Base-by-base conservation (phyloP, 2,888 invertebrate genomes). In the Ypsolopha scabrella region DNA sequence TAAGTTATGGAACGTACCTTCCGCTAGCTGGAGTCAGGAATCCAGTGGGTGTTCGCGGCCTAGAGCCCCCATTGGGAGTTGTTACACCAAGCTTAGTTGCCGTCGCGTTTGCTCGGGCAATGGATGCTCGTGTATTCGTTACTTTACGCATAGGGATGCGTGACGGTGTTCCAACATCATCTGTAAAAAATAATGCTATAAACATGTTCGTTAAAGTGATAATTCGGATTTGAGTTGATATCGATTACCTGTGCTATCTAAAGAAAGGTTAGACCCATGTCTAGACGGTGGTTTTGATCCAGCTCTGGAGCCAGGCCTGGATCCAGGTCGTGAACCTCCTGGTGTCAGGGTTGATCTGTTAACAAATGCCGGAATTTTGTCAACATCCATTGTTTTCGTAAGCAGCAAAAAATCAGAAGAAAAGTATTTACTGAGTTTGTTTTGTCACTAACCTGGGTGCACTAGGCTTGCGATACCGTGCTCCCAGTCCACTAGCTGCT, bases 281-380 rank as follows among this genome's bases (percentile, higher is more conserved):
- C 97, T 91, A 60, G 97, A 97, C 24, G 96, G 94, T 58, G 97
- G 97, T 77, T 97, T 96, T 56, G 95, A 95, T 55, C 95, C 95
- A 55, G 94, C 90, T 61, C 96, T 89, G 59, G 95, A 95, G 37
- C 93, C 92, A 45, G 96, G 94, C 64, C 96, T 89, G 54, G 96
- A 96, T 54, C 93, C 91, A 44, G 96, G 96, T 69, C 96, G 90
- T 51, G 93, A 93, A 50, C 93, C 93, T 66, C 93, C 93, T 54
- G 94, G 94, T 47, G 94, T 94, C 58, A 93, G 72, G 35, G 90
- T 90, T 48, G 90, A 90, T 68, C 92, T 90, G 63, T 75, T 52
- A 14, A 34, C 6, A 47, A 11, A 11, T 37, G n/a, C 45, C 24
- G 4, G 24, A 39, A 51, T 43, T 44, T 11, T 13, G 24, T 24